Base-by-base conservation (phyloP, 2,888 invertebrate genomes). In the Serripes groenlandicus region DNA sequence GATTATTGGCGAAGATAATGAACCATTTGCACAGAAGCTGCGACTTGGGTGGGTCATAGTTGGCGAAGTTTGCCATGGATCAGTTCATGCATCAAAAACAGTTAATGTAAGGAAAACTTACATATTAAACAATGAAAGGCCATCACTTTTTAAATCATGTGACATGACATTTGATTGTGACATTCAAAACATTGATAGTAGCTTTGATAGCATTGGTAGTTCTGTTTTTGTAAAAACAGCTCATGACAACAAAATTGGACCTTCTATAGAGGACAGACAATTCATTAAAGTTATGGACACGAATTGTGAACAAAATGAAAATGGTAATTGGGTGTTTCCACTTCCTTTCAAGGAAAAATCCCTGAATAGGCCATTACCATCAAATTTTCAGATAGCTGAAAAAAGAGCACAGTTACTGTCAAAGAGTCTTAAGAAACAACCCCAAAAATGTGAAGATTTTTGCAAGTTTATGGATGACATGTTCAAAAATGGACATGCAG, bases 101-200 rank as follows among this genome's bases (percentile, higher is more conserved):
- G 56, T 85, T 3, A 66, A 49, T 62, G 81, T 81, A 0, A 81
- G 75, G 18, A 77, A 76, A 34, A 69, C 69, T 1, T 49, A 70
- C 58, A 35, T 76, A 7, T 18, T 76, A 11, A 23, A 5, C n/a
- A 68, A 58, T 30, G 60, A 49, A 23, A 30, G 70, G 18, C 32
- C 30, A 1, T 37, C 60, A 21, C 0, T 58, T n/a, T 76, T 70
- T 28, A 60, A 58, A 28, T 58, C 69, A 21, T 76, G 76, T n/a
- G 15, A 28, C 23, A 76, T 35, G 23, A n/a, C 54, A 0, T 58
- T 56, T 1, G 72, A 73, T 26, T 32, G 18, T n/a, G 35, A 58
- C 21, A 28, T 37, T 26, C 1, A 23, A 21, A n/a, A n/a, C n/a
- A n/a, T n/a, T n/a, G n/a, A n/a, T n/a, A n/a, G n/a, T n/a, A 32